phyloP scores from a whole-genome alignment of 2,113 vertebrate species.

The Brachyistius frenatus region DNA sequence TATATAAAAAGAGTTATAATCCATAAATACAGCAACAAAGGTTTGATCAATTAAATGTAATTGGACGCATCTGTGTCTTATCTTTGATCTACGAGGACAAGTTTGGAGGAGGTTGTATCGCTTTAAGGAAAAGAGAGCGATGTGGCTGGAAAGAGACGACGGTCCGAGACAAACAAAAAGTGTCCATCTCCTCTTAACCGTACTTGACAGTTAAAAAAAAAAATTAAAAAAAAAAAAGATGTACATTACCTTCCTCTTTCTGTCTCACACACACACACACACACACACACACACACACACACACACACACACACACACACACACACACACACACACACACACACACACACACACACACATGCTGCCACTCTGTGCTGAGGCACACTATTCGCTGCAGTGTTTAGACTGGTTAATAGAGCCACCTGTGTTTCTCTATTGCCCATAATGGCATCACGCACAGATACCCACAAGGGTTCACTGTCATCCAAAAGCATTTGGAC shows the following conservation, averaged over 20 bases:
- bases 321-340: slow-evolving; percentile 5
- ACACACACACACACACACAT: not conserved
- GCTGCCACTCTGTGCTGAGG: slow-evolving; percentile 13
- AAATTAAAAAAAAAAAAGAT: not conserved
- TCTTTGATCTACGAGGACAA: not conserved
- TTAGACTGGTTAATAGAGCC: slow-evolving; percentile 42
- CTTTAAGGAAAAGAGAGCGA: not conserved
- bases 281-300: slow-evolving; percentile 2
- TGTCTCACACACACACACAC: slow-evolving; percentile 9
- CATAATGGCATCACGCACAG: slow-evolving; percentile 35
- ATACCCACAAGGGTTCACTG: not conserved
- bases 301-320: not conserved
- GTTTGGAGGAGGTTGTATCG: slow-evolving; percentile 3
- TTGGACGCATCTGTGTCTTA: not conserved
- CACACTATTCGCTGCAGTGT: slow-evolving; percentile 32
- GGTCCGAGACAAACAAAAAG: not conserved
- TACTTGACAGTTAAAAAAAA: not conserved
- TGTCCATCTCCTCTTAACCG: not conserved
- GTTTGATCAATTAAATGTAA: not conserved
- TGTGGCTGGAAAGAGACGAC: not conserved
- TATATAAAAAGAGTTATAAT: not conserved
- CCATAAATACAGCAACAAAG: not conserved
- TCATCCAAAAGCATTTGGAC: slow-evolving; percentile 4
- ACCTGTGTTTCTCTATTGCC: slow-evolving; percentile 45
- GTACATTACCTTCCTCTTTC: not conserved